Conservation (phyloP, 2,797 vertebrate genomes). For the Dicrostonyx torquatus region DNA sequence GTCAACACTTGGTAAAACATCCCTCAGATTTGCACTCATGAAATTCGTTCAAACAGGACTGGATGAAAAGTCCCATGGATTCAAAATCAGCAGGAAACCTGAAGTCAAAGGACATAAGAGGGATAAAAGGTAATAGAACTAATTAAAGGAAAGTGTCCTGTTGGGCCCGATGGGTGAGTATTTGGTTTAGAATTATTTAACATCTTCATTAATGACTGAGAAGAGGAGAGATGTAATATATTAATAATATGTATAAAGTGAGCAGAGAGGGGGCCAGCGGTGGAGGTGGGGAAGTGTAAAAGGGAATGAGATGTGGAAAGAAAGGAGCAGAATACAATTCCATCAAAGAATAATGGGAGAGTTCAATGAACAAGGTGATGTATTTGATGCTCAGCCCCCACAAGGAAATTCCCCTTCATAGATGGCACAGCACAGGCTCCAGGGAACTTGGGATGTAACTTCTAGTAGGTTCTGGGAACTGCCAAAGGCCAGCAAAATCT, state of each 20-base stretch:
- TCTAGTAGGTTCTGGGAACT: neutral
- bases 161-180: conserved; percentile 61
- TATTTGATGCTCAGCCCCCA: neutral
- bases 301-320: neutral
- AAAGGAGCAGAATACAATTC: conserved; percentile 12
- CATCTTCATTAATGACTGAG: conserved; percentile 75
- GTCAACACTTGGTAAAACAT: conserved; percentile 71
- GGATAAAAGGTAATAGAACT: conserved; percentile 76
- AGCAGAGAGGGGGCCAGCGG: neutral
- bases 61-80: conserved; percentile 72
- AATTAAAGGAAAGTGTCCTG: conserved; percentile 78
- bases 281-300: neutral
- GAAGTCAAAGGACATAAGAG: conserved; percentile 73
- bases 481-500: neutral
- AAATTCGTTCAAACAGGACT: conserved; percentile 78
- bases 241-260: conserved; percentile 52
- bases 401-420: neutral
- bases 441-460: neutral
- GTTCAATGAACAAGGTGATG: neutral
- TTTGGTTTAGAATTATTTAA: conserved; percentile 79
- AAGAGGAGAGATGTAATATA: conserved; percentile 36
- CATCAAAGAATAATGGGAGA: conserved; percentile 2
- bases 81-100: conserved; percentile 76
- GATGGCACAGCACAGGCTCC: neutral
- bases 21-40: conserved; percentile 65